Conservation (phyloP, 1,140 invertebrate species). For the Lysiphlebus fabarum region DNA sequence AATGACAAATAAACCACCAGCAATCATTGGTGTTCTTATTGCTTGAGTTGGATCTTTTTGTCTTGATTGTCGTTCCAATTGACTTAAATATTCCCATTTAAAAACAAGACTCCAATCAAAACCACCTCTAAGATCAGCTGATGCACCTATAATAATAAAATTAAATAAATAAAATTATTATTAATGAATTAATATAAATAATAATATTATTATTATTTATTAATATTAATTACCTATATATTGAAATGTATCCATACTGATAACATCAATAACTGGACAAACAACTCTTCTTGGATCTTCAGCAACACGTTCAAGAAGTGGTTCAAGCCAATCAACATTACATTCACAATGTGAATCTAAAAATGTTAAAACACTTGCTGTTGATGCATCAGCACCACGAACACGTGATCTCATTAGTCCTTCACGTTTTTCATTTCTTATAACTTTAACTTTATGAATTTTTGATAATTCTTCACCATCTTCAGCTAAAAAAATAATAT, state of each 20-base stretch:
- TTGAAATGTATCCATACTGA: conserved; percentile 97
- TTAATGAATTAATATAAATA: conserved; percentile 1
- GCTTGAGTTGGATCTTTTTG: conserved; percentile 78
- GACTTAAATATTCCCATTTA: conserved; percentile 93
- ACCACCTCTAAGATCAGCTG: conserved; percentile 84
- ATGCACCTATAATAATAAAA: conserved; percentile 60
- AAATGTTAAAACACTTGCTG: conserved; percentile 89
- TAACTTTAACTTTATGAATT: conserved; percentile 89
- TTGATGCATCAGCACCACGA: conserved; percentile 84
- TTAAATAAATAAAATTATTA: conserved; percentile 2
- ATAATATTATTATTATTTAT: not conserved
- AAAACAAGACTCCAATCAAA: conserved; percentile 98
- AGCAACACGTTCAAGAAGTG: conserved; percentile 84
- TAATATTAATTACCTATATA: conserved; percentile 68
- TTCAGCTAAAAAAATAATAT: conserved; percentile 63
- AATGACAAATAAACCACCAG: conserved; percentile 92
- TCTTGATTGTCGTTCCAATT: conserved; percentile 73
- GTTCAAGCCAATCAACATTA: conserved; percentile 93
- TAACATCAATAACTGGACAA: conserved; percentile 95
- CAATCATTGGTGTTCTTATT: conserved; percentile 90
- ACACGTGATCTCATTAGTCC: conserved; percentile 85
- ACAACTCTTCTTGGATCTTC: conserved; percentile 87
- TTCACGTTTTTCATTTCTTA: conserved; percentile 90
- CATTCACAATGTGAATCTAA: conserved; percentile 97
- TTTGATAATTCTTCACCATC: conserved; percentile 87